Conservation (phyloP, 1,140 invertebrate species). For the Megathymus violae region DNA sequence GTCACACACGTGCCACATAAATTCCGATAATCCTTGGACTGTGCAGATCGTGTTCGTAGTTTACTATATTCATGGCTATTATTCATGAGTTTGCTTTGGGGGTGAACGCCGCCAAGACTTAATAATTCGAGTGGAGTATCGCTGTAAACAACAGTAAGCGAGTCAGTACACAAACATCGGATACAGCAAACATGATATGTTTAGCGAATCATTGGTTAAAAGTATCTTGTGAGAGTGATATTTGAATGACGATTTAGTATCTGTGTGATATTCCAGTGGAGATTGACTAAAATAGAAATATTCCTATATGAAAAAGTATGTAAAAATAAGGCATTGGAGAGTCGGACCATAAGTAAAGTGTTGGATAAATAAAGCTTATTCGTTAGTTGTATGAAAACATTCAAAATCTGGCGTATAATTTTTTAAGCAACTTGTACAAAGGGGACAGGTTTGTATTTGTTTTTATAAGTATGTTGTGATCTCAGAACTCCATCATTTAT, state of each 20-base stretch:
- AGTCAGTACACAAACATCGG: slow-evolving; percentile 34
- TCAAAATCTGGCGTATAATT: too few species aligned
- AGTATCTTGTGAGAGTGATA: background rate
- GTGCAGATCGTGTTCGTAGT: slow-evolving; percentile 65
- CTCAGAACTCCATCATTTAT: too few species aligned
- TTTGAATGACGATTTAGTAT: background rate
- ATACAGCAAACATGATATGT: slow-evolving; percentile 8
- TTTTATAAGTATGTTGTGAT: too few species aligned
- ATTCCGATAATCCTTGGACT: slow-evolving; percentile 77
- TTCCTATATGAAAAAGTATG: too few species aligned
- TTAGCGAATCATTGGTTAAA: slow-evolving; percentile 20
- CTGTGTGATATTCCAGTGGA: background rate
- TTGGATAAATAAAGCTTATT: too few species aligned
- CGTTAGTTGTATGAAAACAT: too few species aligned
- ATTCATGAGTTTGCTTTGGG: slow-evolving; percentile 77
- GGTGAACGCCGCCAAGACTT: slow-evolving; percentile 73
- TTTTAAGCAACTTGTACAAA: too few species aligned
- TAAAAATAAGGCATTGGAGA: too few species aligned
- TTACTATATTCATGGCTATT: slow-evolving; percentile 73
- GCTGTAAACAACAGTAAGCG: slow-evolving; percentile 55
- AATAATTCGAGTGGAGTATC: slow-evolving; percentile 73
- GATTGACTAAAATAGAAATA: background rate
- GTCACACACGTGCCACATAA: slow-evolving; percentile 79
- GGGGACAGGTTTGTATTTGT: too few species aligned
- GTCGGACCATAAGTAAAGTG: too few species aligned